Percentiles rank a stretch among this genome's conserved stretches.
phyloP scores from a whole-genome alignment of 2,888 invertebrate genomes.

The Mesorhabditis sp. region DNA sequence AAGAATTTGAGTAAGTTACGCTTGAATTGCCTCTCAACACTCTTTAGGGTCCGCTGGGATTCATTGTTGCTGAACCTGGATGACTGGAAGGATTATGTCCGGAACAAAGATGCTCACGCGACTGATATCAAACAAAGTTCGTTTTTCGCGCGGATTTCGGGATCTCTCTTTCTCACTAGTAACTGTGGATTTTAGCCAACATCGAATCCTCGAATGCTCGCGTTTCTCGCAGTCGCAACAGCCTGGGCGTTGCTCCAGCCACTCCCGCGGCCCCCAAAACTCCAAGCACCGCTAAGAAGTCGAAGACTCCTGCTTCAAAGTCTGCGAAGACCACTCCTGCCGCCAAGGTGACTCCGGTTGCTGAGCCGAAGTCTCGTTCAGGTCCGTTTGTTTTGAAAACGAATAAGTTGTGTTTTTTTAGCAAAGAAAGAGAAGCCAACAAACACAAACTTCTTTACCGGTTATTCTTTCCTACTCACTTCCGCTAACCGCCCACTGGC shows the following conservation, averaged over 20 bases:
- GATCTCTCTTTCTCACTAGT: too few relatives aligned
- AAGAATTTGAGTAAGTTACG: background rate
- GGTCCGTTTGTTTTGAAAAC: background rate
- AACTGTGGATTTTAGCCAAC: conserved; percentile 3
- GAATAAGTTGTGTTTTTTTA: background rate
- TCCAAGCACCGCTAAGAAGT: too few relatives aligned
- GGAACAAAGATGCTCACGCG: conserved; percentile 21
- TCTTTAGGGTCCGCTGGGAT: conserved; percentile 22
- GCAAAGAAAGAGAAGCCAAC: background rate
- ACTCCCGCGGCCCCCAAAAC: background rate
- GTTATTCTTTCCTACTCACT: conserved; percentile 49
- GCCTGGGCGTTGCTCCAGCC: background rate
- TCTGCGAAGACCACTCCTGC: conserved; percentile 2
- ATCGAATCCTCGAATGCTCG: conserved; percentile 4
- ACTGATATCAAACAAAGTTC: conserved; percentile 21
- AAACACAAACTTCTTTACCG: conserved; percentile 8
- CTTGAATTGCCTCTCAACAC: too few relatives aligned
- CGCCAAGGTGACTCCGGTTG: background rate
- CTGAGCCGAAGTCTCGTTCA: background rate
- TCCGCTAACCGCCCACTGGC: conserved; percentile 42
- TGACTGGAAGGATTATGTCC: conserved; percentile 38
- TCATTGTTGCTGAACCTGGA: conserved; percentile 27
- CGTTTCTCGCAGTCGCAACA: background rate
- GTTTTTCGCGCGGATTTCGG: conserved; percentile 5
- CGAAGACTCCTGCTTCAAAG: too few relatives aligned